Percentiles rank a stretch among this genome's conserved stretches.
Conservation (phyloP, 2,113 vertebrate species). For the Leptosomus discolor region DNA sequence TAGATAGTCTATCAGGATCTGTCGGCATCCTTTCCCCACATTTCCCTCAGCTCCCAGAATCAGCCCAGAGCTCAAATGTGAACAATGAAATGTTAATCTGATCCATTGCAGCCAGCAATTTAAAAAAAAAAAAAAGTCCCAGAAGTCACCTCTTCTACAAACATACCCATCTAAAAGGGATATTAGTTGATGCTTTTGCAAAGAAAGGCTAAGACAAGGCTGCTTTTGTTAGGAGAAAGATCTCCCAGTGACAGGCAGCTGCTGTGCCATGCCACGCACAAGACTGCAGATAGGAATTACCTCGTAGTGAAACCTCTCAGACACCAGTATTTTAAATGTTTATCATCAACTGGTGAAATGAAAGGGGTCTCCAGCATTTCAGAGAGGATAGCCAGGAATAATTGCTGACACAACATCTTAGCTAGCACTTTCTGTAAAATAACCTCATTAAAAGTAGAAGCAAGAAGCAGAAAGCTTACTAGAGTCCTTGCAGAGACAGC, state of each 20-base stretch:
- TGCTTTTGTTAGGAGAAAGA: conserved; percentile 31
- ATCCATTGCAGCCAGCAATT: conserved; percentile 8
- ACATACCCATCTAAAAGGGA: conserved; percentile 29
- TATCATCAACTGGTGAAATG: conserved; percentile 12
- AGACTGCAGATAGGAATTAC: conserved; percentile 13
- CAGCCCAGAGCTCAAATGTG: neutral
- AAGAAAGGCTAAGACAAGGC: conserved; percentile 24
- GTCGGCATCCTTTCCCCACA: neutral
- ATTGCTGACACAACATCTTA: conserved; percentile 43
- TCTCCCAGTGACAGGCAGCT: conserved; percentile 54
- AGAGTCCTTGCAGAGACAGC: neutral
- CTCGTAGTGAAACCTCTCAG: neutral
- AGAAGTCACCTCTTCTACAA: conserved; percentile 59
- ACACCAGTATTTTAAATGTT: neutral
- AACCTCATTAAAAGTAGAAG: conserved; percentile 41
- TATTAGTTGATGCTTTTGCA: conserved; percentile 20
- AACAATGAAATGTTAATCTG: conserved; percentile 55
- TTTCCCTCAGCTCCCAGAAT: neutral
- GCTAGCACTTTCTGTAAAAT: conserved; percentile 45
- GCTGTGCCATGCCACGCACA: neutral
- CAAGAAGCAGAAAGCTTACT: conserved; percentile 36
- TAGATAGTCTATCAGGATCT: neutral
- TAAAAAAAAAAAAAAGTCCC: neutral
- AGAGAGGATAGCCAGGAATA: neutral
- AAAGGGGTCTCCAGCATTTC: conserved; percentile 35